Conservation (phyloP, 2,797 vertebrate species). For the Novumbra hubbsi region DNA sequence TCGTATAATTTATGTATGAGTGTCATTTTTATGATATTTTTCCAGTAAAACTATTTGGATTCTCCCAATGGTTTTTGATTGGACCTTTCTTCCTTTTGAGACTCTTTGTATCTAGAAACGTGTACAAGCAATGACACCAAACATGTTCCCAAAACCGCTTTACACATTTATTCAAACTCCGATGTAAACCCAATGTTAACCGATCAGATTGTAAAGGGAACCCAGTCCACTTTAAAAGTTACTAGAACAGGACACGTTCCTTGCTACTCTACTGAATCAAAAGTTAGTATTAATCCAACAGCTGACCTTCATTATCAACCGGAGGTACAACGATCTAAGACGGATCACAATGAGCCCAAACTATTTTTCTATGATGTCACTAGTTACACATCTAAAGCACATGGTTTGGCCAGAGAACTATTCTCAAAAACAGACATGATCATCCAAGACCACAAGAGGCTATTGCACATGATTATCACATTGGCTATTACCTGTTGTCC, state of each 20-base stretch:
- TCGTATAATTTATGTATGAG: not conserved
- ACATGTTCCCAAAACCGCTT: not conserved
- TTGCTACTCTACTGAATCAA: constrained; percentile 62
- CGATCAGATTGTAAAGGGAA: constrained; percentile 32
- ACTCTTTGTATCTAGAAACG: not conserved
- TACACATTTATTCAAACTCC: constrained; percentile 64
- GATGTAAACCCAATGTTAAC: constrained; percentile 46
- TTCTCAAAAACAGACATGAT: constrained; percentile 22
- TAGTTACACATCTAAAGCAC: constrained; percentile 46
- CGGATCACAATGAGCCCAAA: constrained; percentile 30
- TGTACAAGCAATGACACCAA: not conserved
- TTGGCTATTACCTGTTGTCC: constrained; percentile 1
- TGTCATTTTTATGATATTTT: constrained; percentile 3
- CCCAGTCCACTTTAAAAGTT: constrained; percentile 31
- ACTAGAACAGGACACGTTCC: constrained; percentile 41
- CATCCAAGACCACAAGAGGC: constrained; percentile 9
- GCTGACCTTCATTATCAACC: constrained; percentile 20
- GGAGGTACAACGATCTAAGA: constrained; percentile 35
- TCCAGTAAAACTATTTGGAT: constrained; percentile 11
- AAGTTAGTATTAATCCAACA: constrained; percentile 37
- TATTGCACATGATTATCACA: constrained; percentile 51
- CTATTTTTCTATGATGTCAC: constrained; percentile 60
- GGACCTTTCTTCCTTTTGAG: constrained; percentile 19
- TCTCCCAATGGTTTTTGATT: constrained; percentile 11
- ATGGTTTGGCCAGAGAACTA: constrained; percentile 39